Base-by-base conservation (phyloP, 1,140 invertebrate species). In the Trachymyrmex septentrionalis region DNA sequence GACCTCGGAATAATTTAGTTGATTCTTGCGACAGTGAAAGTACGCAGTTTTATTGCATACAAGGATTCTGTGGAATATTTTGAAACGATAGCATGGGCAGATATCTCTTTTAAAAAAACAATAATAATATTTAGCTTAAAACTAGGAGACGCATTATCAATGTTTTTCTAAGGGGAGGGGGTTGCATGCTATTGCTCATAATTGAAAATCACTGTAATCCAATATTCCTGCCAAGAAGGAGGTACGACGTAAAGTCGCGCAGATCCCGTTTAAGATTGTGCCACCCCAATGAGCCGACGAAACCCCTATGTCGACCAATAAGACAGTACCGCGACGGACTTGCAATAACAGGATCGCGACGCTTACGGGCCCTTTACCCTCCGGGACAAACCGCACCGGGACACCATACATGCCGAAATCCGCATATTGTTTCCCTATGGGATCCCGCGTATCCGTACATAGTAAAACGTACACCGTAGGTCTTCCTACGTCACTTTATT, bases 121-220 rank as follows among this genome's bases (percentile, higher is more conserved):
- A 55, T n/a, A 55, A n/a, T 0, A 48, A 64, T 66, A 14, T 61
- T 30, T 7, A 16, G n/a, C 21, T 1, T 53, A 55, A 64, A 53
- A 48, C 7, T 34, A 14, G 16, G 9, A n/a, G 16, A n/a, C 59
- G 19, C n/a, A 21, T 90, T 88, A 69, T 86, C 72, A 53, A 67
- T 78, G 24, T 82, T 66, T 63, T 75, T 16, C 19, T 7, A 4
- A 10, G 3, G 30, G 53, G 3, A 3, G 9, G 38, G 6, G 55
- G 6, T 10, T 66, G 61, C 19, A 44, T 50, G 30, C 57, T 55
- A 48, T 57, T 63, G 72, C 86, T 88, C 85, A 87, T 93, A 93
- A 93, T 93, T 93, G 91, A 93, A 93, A 92, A 93, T 93, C 91
- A 91, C 87, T 88, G 89, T 92, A 88, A 92, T 92, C 88, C 86